Conservation (phyloP, 2,113 vertebrate genomes). For the Anthoscopus minutus region DNA sequence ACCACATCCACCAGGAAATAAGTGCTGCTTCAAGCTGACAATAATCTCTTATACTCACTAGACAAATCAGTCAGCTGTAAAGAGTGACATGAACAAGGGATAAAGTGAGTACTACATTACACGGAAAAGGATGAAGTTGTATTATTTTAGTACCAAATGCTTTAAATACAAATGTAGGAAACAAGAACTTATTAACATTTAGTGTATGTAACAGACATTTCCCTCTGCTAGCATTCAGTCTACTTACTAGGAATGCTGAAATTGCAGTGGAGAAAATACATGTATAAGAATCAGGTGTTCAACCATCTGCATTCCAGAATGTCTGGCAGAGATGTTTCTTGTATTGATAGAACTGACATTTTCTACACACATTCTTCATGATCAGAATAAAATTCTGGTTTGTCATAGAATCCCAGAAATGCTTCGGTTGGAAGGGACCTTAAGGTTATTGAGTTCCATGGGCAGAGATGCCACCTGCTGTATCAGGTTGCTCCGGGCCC, state of each 20-base stretch:
- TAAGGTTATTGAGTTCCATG: background rate
- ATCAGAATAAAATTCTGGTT: background rate
- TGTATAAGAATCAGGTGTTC: background rate
- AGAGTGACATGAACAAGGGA: background rate
- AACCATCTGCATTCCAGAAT: background rate
- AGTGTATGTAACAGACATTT: background rate
- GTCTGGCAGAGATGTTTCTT: background rate
- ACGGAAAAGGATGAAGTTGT: background rate
- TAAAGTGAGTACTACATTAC: background rate
- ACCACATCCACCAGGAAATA: background rate
- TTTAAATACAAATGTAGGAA: background rate
- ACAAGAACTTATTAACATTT: background rate
- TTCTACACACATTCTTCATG: background rate
- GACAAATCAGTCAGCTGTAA: background rate
- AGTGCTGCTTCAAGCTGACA: background rate
- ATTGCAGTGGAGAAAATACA: background rate
- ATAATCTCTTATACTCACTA: background rate
- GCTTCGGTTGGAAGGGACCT: background rate
- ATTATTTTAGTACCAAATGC: background rate
- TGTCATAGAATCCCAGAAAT: background rate
- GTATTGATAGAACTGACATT: background rate
- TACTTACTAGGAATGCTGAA: background rate
- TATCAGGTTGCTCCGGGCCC: no score
- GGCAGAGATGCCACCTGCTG: fast-evolving
- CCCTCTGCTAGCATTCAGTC: background rate